Evolutionary conservation across 2,113 vertebrate genomes (phyloP).

Genomic region (Camelus dromedarius): DNA sequence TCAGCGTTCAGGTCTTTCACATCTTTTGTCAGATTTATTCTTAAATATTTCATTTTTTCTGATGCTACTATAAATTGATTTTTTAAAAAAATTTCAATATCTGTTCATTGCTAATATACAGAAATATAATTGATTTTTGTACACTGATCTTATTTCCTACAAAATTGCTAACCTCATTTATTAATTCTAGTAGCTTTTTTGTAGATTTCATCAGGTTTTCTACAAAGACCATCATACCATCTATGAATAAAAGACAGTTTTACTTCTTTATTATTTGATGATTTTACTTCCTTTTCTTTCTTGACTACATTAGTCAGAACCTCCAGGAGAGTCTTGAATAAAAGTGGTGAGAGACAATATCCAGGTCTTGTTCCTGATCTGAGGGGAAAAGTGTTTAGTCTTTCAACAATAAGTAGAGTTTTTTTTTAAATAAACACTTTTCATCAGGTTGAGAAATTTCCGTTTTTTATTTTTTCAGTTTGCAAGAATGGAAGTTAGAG

Average conservation of each 20-base stretch:
- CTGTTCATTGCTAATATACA: background rate
- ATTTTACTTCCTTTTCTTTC: background rate
- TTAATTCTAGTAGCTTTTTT: background rate
- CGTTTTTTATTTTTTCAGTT: background rate
- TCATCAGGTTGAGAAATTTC: background rate
- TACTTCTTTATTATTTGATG: background rate
- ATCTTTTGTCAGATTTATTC: background rate
- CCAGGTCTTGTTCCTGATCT: background rate
- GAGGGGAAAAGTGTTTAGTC: background rate
- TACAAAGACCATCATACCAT: background rate
- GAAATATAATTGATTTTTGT: background rate
- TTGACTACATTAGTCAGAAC: background rate
- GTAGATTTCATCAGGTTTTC: conserved; percentile 17
- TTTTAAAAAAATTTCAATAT: background rate
- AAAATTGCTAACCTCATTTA: background rate
- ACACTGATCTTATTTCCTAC: background rate
- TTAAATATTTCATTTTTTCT: background rate
- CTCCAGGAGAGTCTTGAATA: background rate
- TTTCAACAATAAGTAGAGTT: background rate
- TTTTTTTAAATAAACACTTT: background rate
- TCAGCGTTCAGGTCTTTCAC: background rate
- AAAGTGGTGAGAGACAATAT: background rate
- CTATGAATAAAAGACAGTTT: background rate
- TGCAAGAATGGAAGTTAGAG: background rate
- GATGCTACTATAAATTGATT: background rate